Conservation (phyloP, 2,797 vertebrate species). For the Denticeps clupeoides region DNA sequence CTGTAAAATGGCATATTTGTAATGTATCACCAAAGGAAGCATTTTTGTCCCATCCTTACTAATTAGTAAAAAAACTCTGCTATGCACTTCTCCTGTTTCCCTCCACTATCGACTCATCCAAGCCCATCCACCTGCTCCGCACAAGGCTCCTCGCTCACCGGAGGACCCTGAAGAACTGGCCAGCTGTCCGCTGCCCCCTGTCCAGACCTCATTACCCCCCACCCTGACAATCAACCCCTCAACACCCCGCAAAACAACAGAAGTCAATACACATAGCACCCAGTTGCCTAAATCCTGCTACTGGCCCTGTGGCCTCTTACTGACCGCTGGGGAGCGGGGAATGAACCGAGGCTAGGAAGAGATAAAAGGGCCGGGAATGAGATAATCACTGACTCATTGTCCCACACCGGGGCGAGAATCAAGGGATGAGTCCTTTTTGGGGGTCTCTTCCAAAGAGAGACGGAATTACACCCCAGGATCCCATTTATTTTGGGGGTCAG, state of each 20-base stretch:
- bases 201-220: no score
- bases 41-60: no score
- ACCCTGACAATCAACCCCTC: constrained; percentile 5
- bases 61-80: no score
- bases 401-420: constrained; percentile 22
- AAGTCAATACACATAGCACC: constrained; percentile 13
- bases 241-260: constrained; percentile 7
- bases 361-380: constrained; percentile 36
- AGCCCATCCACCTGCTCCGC: constrained; percentile 26
- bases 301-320: neutral
- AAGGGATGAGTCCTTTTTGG: constrained; percentile 26
- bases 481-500: constrained; percentile 36
- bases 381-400: constrained; percentile 35
- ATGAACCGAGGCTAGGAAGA: constrained; percentile 3
- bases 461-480: constrained; percentile 40
- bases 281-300: no score
- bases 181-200: constrained; percentile 17
- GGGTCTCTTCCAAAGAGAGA: constrained; percentile 17
- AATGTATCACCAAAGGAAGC: no score
- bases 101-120: constrained; percentile 4
- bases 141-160: constrained; percentile 11
- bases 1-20: no score
- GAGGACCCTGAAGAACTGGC: constrained; percentile 1
- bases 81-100: neutral
- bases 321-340: no score